Conservation (phyloP, 2,113 vertebrate species). For the Perca schrenkii region DNA sequence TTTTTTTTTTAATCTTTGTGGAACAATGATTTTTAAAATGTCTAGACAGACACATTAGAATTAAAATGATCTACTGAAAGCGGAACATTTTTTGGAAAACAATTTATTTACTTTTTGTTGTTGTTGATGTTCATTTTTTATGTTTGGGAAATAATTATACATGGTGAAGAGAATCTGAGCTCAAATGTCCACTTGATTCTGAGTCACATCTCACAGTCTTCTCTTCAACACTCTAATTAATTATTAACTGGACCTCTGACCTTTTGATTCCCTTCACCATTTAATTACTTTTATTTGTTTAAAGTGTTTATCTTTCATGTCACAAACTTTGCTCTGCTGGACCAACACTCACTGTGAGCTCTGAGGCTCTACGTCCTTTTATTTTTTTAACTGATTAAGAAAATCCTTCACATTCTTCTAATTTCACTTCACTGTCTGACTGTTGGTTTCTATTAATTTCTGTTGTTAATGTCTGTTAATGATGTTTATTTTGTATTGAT, state of each 20-base stretch:
- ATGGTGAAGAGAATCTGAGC: constrained; percentile 17
- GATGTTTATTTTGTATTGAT: constrained; percentile 70
- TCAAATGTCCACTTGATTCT: constrained; percentile 19
- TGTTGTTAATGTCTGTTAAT: constrained; percentile 54
- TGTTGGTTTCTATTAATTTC: constrained; percentile 60
- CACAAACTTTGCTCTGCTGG: constrained; percentile 42
- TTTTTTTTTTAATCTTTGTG: neutral
- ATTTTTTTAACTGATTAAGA: constrained; percentile 26
- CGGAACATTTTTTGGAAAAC: constrained; percentile 21
- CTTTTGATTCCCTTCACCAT: constrained; percentile 10
- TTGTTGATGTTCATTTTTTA: neutral
- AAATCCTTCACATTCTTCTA: constrained; percentile 43
- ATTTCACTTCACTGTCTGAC: constrained; percentile 42
- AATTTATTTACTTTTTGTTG: neutral
- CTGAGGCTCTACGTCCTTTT: neutral
- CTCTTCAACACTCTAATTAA: neutral
- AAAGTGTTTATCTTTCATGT: constrained; percentile 24
- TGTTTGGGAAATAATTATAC: constrained; percentile 23
- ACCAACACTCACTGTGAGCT: constrained; percentile 44
- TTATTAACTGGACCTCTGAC: constrained; percentile 27
- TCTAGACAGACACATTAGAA: neutral
- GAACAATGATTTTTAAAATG: constrained; percentile 8
- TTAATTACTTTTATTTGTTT: constrained; percentile 20
- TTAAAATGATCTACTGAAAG: constrained; percentile 24
- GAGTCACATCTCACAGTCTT: constrained; percentile 1